Conservation (phyloP, 1,140 invertebrate species). For the Caenorhabditis inopinata region DNA sequence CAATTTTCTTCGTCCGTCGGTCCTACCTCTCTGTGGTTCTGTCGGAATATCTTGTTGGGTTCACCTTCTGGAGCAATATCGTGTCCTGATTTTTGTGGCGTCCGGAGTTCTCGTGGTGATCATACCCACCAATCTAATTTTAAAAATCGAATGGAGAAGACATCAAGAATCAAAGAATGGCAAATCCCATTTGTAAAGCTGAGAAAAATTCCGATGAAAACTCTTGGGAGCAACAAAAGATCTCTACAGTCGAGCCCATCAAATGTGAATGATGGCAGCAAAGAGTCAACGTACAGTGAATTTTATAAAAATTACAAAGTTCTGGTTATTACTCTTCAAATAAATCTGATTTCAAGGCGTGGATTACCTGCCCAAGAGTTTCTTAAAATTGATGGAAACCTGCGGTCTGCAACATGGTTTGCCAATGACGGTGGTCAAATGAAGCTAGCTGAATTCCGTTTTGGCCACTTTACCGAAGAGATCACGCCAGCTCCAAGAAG, state of each 20-base stretch:
- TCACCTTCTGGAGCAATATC: constrained; percentile 36
- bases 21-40: constrained; percentile 38
- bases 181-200: constrained; percentile 35
- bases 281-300: not conserved
- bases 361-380: no score
- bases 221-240: constrained; percentile 39
- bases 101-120: not conserved
- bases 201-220: constrained; percentile 32
- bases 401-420: no score
- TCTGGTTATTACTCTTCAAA: no score
- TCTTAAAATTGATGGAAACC: no score
- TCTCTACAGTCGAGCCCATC: not conserved
- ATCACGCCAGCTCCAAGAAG: no score
- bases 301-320: constrained; percentile 35
- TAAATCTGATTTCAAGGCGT: no score
- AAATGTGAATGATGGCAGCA: constrained; percentile 26
- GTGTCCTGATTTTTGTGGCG: constrained; percentile 20
- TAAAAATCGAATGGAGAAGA: not conserved
- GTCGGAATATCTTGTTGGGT: constrained; percentile 31
- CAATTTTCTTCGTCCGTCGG: not conserved
- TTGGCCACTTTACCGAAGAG: no score
- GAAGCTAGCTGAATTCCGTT: no score
- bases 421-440: no score
- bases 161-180: constrained; percentile 38
- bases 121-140: not conserved